Evolutionary conservation across 1,140 invertebrate species (phyloP), one percentile per base, ranked within the genome.

Genomic region (Probaryconus sp.): DNA sequence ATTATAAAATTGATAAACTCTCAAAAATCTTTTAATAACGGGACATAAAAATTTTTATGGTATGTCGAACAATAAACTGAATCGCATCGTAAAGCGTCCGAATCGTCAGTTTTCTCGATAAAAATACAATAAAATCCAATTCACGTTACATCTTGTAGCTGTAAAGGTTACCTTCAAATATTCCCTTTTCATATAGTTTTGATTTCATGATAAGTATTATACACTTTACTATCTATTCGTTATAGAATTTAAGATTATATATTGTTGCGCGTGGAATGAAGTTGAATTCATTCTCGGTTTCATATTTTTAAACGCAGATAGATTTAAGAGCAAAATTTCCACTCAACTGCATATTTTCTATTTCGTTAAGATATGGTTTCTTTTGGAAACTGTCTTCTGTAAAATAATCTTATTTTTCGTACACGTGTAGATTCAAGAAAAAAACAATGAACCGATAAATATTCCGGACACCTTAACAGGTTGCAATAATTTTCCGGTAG

Each of bases 81-180:
- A 51, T 51, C 48, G 33, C 11, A 10, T 51, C 48, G 31, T 51
- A 51, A 38, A 37, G 10, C 33, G 26, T 51, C 18, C 3, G 20
- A 31, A 37, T 55, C 37, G 14, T 14, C 16, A 55, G 24, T 43
- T 26, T 30, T 40, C 7, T 14, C 28, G 51, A 56, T 56, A 56
- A 56, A 43, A 56, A 56, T 56, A 43, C 37, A 56, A 43, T 56
- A 56, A 56, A 56, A 56, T 56, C 38, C 38, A 56, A 56, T 56
- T 42, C 38, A 31, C 51, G 37, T 56, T 56, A 43, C 24, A 43
- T 30, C 31, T 56, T 28, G 26, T 56, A 56, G 43, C 40, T 56
- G 38, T 21, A 24, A 56, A 43, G 11, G 26, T 26, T 43, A 28
- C 26, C n/a, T 30, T 42, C 24, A 56, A 40, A 31, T 56, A 56